Base-by-base conservation (phyloP, 2,113 vertebrate species). In the Neoarius graeffei region DNA sequence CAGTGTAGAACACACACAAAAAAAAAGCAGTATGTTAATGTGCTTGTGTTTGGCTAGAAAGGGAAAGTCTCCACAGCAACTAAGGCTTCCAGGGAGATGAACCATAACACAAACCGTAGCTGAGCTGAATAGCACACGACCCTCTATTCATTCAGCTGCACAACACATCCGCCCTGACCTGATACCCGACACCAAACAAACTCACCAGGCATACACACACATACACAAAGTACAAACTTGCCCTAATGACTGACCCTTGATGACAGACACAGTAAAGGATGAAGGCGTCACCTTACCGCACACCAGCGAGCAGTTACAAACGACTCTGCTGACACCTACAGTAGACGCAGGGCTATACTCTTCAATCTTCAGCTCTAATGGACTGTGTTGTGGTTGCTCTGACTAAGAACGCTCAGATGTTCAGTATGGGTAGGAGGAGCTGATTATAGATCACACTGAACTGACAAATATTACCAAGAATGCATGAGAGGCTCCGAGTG, bases 271-370 rank as follows among this genome's bases (percentile, higher is more conserved):
- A 79, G 81, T 84, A 86, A 81, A 83, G 13, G 64, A 81, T 30
- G 87, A 20, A 82, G 81, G 81, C 74, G 19, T 84, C 56, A 62
- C 62, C 9, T 50, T 62, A 35, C 8, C 27, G 54, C 71, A 9
- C 85, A 62, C 25, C 87, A 62, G 50, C 67, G 83, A 64, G 42
- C 73, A 69, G 84, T 83, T 90, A 35, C 90, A 89, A 91, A 94
- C 93, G 91, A 91, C 94, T 94, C 92, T 94, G 92, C 91, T 95
- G 95, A 95, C 94, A 96, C 94, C 94, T 96, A 94, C 93, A 94
- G 95, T 89, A 89, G 66, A 89, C 30, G 71, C 94, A 90, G 79
- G 76, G 83, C 84, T 85, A 79, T 84, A 79, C n/a, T 88, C 86
- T 85, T 79, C 60, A 23, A 48, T 76, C 76, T 27, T 74, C 81